Evolutionary conservation across 2,113 vertebrate genomes (phyloP), one percentile per base, ranked within the genome.

Genomic region (Eulemur macaco): DNA sequence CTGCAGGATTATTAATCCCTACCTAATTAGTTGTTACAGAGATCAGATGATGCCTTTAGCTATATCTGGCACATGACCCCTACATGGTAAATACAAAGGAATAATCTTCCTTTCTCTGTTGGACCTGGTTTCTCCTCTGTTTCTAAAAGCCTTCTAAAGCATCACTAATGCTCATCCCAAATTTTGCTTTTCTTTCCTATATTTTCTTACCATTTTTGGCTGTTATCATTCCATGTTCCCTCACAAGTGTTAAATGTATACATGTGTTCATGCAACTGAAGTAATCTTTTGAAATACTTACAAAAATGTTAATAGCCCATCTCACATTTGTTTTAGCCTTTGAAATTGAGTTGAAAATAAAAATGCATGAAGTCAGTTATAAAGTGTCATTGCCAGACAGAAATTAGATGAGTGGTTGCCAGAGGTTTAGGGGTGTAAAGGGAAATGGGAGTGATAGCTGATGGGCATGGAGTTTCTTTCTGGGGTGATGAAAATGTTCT

Each of bases 121-220:
- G 93, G 39, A 56, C 6, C 18, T 50, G n/a, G 31, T 64, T 76
- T 52, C 80, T 92, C 74, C 66, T 82, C n/a, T 95, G 42, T 94
- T 37, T 69, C 90, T 68, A 60, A 92, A 95, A 66, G 34, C 45
- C 56, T 58, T 58, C 37, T 54, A 58, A 76, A 83, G 25, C 31
- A 56, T 37, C 31, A 6, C 50, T 52, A 92, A 29, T 25, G 42
- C 11, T 37, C 3, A 45, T 7, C 45, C 6, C 37, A 45, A 71
- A 23, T 42, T 96, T 58, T 87, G 31, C 50, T 90, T 83, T 91
- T 63, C 45, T 34, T 74, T 64, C 92, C 58, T 77, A 17, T n/a
- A 60, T 29, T 95, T 91, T 83, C 63, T 58, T n/a, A 42, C 13
- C 31, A n/a, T 64, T 37, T 52, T 74, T 56, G 34, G 34, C 73